phyloP scores from a whole-genome alignment of 1,140 invertebrate species.

The Ips typographus region DNA sequence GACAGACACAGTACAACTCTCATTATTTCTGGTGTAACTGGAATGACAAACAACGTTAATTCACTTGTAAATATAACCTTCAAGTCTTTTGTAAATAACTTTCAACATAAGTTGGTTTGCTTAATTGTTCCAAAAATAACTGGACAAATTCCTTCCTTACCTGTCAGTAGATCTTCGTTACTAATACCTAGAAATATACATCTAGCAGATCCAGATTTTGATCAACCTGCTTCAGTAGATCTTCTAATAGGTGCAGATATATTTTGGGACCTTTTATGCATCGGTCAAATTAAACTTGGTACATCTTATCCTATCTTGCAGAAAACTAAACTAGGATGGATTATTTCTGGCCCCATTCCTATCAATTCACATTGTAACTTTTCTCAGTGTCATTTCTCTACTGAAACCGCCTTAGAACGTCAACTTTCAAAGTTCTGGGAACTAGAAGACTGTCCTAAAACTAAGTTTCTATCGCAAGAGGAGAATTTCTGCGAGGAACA shows the following conservation, averaged over 20 bases:
- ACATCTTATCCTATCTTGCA: neutral
- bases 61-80: too few species aligned
- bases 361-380: neutral
- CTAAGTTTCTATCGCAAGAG: neutral
- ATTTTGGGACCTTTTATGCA: slow-evolving; percentile 3
- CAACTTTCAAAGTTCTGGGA: slow-evolving; percentile 21
- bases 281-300: neutral
- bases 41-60: too few species aligned
- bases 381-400: neutral
- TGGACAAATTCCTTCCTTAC: too few species aligned
- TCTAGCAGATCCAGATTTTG: slow-evolving; percentile 3
- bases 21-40: too few species aligned
- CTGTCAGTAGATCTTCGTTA: too few species aligned
- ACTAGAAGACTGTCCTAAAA: neutral
- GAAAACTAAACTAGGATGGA: slow-evolving; percentile 6
- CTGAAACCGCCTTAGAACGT: neutral
- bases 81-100: too few species aligned
- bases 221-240: neutral
- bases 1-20: too few species aligned
- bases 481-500: slow-evolving; percentile 4
- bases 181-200: too few species aligned
- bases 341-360: slow-evolving; percentile 2
- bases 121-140: too few species aligned
- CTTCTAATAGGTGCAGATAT: neutral
- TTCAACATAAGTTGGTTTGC: too few species aligned